A percentile compares a stretch with the other conserved stretches of the same genome.
Conservation (phyloP, 1,140 invertebrate genomes). For the Hycleus cichorii region DNA sequence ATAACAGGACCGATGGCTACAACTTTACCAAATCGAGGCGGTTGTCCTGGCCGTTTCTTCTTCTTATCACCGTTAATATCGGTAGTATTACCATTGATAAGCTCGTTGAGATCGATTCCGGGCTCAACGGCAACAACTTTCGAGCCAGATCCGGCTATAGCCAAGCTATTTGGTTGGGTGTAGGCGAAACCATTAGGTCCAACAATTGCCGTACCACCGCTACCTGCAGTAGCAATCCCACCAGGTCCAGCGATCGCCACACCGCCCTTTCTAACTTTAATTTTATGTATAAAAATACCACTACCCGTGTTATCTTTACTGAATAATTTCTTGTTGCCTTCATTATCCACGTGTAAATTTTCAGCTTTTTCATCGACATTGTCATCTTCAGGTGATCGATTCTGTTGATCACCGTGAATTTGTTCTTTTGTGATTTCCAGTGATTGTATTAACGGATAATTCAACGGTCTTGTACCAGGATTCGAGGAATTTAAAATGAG, state of each 20-base stretch:
- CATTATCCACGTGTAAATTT: conserved; percentile 24
- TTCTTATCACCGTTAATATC: conserved; percentile 11
- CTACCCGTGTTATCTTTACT: conserved; percentile 36
- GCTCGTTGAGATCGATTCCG: conserved; percentile 45
- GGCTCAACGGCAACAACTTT: conserved; percentile 54
- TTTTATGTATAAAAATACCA: conserved; percentile 57
- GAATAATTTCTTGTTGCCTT: conserved; percentile 29
- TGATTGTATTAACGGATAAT: background rate
- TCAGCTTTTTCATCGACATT: conserved; percentile 22
- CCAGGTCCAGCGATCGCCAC: conserved; percentile 68
- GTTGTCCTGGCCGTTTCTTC: conserved; percentile 34
- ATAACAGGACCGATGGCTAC: conserved; percentile 62
- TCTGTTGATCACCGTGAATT: conserved; percentile 16
- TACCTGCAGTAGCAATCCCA: conserved; percentile 63
- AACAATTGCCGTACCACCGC: conserved; percentile 64
- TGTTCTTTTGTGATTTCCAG: conserved; percentile 1
- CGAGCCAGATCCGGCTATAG: conserved; percentile 60
- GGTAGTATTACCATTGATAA: conserved; percentile 24
- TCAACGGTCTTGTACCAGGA: background rate
- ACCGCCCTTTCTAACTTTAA: conserved; percentile 60
- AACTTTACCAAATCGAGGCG: conserved; percentile 49
- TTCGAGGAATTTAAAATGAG: background rate
- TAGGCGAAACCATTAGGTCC: conserved; percentile 63
- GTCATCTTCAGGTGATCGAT: conserved; percentile 10
- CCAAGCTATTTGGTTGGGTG: conserved; percentile 58